Percentiles rank a stretch among this genome's conserved stretches.
Conservation (phyloP, 2,888 invertebrate genomes). For the Phaedon cochleariae region DNA sequence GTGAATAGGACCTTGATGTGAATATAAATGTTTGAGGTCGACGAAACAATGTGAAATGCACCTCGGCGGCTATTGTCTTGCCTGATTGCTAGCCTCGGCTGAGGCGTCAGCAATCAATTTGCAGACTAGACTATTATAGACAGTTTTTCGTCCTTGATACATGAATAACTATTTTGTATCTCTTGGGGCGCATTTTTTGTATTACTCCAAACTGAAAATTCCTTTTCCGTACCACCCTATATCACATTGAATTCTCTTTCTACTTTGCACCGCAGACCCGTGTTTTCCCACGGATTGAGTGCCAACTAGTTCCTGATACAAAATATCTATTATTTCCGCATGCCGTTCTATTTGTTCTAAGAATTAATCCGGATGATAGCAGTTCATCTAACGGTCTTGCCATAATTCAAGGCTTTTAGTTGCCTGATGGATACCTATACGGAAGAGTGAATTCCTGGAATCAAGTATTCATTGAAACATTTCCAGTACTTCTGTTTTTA, state of each 20-base stretch:
- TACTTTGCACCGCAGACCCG: slow-evolving; percentile 43
- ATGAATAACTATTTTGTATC: too few relatives aligned
- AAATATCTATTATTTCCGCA: slow-evolving; percentile 32
- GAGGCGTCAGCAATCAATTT: too few relatives aligned
- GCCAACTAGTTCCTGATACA: slow-evolving; percentile 55
- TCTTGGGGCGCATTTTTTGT: too few relatives aligned
- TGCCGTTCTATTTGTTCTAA: slow-evolving; percentile 18
- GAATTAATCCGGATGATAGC: slow-evolving; percentile 29
- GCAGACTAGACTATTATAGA: too few relatives aligned
- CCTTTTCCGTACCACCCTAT: background rate
- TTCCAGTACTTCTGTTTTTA: background rate
- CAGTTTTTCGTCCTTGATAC: too few relatives aligned
- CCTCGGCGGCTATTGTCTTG: too few relatives aligned
- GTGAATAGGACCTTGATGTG: too few relatives aligned
- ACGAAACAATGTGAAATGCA: too few relatives aligned
- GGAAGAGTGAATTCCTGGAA: background rate
- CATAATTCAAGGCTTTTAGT: background rate
- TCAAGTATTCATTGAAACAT: background rate
- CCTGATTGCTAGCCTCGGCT: too few relatives aligned
- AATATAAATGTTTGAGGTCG: too few relatives aligned
- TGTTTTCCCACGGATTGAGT: slow-evolving; percentile 50
- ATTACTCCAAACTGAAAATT: too few relatives aligned
- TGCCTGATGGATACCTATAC: too few relatives aligned
- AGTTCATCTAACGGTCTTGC: slow-evolving; percentile 16
- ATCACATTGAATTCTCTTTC: slow-evolving; percentile 12